Base-by-base conservation (phyloP, 2,113 vertebrate species). In the Syngnathoides biaculeatus region DNA sequence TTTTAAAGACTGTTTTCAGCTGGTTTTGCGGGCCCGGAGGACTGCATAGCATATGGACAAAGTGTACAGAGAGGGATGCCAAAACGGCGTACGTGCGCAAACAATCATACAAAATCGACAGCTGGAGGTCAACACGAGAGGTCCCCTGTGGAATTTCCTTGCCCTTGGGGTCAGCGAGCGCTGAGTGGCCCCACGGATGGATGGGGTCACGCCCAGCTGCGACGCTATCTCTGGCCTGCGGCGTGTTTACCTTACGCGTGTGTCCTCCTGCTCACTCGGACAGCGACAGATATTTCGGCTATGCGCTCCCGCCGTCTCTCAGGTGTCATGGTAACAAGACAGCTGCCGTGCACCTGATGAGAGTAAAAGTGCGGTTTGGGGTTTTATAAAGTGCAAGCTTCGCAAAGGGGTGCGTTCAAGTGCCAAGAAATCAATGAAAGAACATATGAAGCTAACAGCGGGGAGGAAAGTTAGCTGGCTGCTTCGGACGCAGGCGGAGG, bases 301-400 rank as follows among this genome's bases (percentile, higher is more conserved):
- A 79, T 35, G 58, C 7, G 20, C 48, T 47, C 61, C 57, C 11
- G 24, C n/a, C 66, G 68, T 67, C 61, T 75, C 83, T 81, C 73
- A 78, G 77, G 76, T 83, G 69, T 69, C n/a, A 30, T 39, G 57
- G 67, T 75, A 56, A 79, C n/a, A 57, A 30, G 27, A 30, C 67
- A 5, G 48, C 60, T 39, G 35, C 43, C 39, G 50, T 76, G 69
- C 78, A 85, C 78, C 78, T 73, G 75, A 82, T 75, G 64, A 17
- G 24, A 45, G 40, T 42, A 53, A 27, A 59, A 65, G 43, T 22
- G 42, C 19, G 42, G 67, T 60, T 50, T 24, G 24, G 56, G 58
- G 57, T 80, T 75, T 66, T 69, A 80, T 65, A 70, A 68, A 50
- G 68, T 65, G 58, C 14, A 12, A 15, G 66, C 63, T 72, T 50